Base-by-base conservation (phyloP, 1,140 invertebrate species). In the Musca domestica region DNA sequence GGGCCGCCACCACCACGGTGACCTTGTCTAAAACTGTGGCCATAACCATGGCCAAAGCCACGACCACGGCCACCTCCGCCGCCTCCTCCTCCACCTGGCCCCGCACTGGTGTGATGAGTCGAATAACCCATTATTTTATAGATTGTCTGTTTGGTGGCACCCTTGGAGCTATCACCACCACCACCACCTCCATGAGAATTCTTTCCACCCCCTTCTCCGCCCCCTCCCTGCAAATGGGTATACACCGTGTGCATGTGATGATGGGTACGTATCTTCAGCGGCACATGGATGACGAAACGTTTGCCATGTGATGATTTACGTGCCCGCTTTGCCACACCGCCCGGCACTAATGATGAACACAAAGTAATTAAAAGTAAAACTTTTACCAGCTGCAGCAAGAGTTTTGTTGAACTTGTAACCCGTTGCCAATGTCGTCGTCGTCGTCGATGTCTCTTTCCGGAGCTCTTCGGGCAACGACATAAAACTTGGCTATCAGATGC, bases 161-260 rank as follows among this genome's bases (percentile, higher is more conserved):
- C 46, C 52, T 34, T 27, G 63, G 22, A 48, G 17, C 46, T 15
- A 41, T 22, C 10, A 12, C 52, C 34, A 15, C 25, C 20, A 52
- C 22, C 14, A 17, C 23, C 23, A 52, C 14, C 19, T 12, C 30
- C 34, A 23, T 19, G 25, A 49, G 17, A 41, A 12, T 51, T 19
- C 19, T 67, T 34, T 30, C 56, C 46, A 12, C 30, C 64, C 20
- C 51, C 64, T 20, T 54, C 71, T 10, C 54, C 64, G 27, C 69
- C 67, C 9, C 71, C 72, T 15, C 70, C 66, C 56, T 70, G 27
- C 27, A 77, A 25, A 76, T 61, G 69, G 72, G 69, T 51, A 58
- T 80, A 80, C 4, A 80, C 76, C 2, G 77, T 80, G 67, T 80
- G 77, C 34, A 74, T 80, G 69, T 80, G 77, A 30, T 80, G 77